Evolutionary conservation across 2,113 vertebrate species (phyloP).

Genomic region (Dromiciops gliroides): DNA sequence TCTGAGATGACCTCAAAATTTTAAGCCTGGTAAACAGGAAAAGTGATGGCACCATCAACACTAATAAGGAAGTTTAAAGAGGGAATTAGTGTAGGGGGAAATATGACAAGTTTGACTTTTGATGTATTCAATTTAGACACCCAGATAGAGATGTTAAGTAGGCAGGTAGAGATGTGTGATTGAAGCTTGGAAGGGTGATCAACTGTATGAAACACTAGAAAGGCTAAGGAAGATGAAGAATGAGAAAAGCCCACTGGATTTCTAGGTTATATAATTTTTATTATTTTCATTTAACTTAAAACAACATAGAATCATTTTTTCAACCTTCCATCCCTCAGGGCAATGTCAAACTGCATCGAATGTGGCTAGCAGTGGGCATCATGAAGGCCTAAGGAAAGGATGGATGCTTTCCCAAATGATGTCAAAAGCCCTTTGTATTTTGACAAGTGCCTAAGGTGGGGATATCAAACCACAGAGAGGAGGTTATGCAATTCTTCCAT

Average conservation of each 20-base stretch:
- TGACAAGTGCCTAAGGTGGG: background rate
- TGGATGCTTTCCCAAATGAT: slow-evolving; percentile 29
- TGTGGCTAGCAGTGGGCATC: slow-evolving; percentile 29
- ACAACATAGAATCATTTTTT: slow-evolving; percentile 9
- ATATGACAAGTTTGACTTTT: background rate
- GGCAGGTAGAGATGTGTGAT: background rate
- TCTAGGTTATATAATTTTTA: background rate
- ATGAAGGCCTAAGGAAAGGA: slow-evolving; percentile 42
- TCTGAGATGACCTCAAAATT: background rate
- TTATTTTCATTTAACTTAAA: slow-evolving; percentile 51
- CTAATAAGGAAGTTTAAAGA: background rate
- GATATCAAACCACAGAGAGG: background rate
- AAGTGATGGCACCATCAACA: background rate
- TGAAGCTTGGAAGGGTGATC: background rate
- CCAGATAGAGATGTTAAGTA: background rate
- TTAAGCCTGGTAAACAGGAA: slow-evolving; percentile 2
- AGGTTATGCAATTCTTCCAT: background rate
- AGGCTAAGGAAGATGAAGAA: background rate
- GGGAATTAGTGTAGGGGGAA: background rate
- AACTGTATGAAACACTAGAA: background rate
- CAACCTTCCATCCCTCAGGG: background rate
- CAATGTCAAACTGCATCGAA: background rate
- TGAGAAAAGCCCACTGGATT: background rate
- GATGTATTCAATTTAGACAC: background rate
- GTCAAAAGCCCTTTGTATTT: slow-evolving; percentile 7